Base-by-base conservation (phyloP, 2,797 vertebrate species). In the Sebastolobus alascanus region DNA sequence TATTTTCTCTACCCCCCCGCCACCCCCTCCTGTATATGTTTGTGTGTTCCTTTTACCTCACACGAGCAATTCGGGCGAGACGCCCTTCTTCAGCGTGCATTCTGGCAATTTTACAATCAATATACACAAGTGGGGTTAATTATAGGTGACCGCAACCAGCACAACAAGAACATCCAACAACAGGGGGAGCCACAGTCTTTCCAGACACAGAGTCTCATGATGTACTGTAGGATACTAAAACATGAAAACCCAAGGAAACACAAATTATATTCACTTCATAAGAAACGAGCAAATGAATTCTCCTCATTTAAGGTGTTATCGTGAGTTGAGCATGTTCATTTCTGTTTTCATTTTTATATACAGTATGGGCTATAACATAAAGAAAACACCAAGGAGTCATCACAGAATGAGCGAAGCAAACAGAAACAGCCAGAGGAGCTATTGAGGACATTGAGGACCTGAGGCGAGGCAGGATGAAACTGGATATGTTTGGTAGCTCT, bases 381-480 rank as follows among this genome's bases (percentile, higher is more conserved):
- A 13, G 43, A 46, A 61, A 14, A 58, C 9, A 29, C 11, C 50
- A 40, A 95, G 91, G 90, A 89, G 86, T 90, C 91, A 80, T 90
- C 87, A 31, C 93, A 90, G 79, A 83, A 63, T 38, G 84, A 79
- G 29, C 35, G 60, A 74, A 65, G 84, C 54, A 93, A 71, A 31
- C 93, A 89, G 77, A 96, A 92, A 92, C 89, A 91, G 78, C 90
- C 73, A 3, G 93, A 40, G 25, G 87, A 94, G 94, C 94, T 81
- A 96, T 94, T 9, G 96, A 97, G 77, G 96, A 97, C 1, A 96
- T 97, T 4, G 96, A 97, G 87, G 96, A 97, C 0, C 96, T 95
- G 88, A 25, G 25, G 96, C 96, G 0, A 96, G 97, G 0, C 95
- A 97, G 68, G 96, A 97, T 40, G 96, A 97, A 91, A 95, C 92